Evolutionary conservation across 35 echinoderm and acorn worm species (phyloP).

Genomic region (Lytechinus variegatus): DNA sequence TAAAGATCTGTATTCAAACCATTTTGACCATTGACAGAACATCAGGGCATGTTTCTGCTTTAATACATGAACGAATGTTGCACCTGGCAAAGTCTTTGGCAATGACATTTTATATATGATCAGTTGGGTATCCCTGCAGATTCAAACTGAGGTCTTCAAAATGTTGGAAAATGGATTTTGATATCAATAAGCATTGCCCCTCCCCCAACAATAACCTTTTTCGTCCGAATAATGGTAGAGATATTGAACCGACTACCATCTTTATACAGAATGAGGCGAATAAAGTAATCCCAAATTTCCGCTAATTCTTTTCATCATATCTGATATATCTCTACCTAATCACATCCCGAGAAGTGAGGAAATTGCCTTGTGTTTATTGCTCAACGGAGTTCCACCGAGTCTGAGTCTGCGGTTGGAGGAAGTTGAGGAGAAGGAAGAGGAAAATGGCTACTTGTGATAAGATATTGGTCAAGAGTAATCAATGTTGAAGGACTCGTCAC

Average conservation of each 20-base stretch:
- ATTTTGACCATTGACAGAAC: no score
- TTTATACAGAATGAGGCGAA: neutral
- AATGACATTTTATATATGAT: no score
- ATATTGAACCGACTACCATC: neutral
- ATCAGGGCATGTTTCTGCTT: no score
- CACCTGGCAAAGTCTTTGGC: no score
- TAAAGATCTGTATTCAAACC: no score
- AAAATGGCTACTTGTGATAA: neutral
- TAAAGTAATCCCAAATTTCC: neutral
- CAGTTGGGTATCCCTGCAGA: no score
- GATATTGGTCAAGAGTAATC: neutral
- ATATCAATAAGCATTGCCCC: no score
- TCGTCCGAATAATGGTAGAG: neutral
- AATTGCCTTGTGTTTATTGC: slow-evolving; percentile 5
- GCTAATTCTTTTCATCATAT: neutral
- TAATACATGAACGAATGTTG: no score
- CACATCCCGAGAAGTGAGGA: neutral
- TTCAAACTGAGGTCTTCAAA: no score
- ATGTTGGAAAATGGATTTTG: no score
- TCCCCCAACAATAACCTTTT: no score
- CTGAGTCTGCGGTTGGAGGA: neutral
- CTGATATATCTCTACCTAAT: neutral
- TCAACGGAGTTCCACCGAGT: neutral
- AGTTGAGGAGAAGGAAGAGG: neutral
- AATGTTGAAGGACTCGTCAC: neutral